Conservation (phyloP, 2,113 vertebrate species). For the Cromileptes altivelis region DNA sequence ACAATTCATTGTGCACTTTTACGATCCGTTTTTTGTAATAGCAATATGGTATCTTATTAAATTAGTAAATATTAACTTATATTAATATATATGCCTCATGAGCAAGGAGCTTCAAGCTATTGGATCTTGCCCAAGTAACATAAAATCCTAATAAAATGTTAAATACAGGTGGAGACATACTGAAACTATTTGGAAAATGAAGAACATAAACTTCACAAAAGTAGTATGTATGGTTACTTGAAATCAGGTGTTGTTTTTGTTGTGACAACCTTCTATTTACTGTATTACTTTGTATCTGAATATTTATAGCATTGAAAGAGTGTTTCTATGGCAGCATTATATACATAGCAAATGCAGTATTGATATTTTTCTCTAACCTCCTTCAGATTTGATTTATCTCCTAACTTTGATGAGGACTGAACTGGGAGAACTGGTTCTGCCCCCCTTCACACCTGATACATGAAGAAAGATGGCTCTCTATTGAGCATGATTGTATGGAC, state of each 20-base stretch:
- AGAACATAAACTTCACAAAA: background rate
- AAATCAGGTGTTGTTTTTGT: background rate
- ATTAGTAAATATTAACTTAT: background rate
- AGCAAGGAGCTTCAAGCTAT: background rate
- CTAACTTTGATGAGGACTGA: conserved; percentile 35
- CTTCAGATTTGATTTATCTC: conserved; percentile 36
- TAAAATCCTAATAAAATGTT: no score
- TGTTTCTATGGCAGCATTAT: background rate
- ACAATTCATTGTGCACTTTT: no score
- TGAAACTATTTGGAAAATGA: background rate
- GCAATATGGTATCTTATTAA: no score
- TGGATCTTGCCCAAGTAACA: background rate
- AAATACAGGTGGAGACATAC: background rate
- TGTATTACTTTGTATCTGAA: background rate
- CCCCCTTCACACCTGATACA: conserved; percentile 43
- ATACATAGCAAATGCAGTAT: background rate
- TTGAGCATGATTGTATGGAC: conserved; percentile 45
- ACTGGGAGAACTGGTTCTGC: conserved; percentile 6
- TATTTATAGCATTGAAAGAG: background rate
- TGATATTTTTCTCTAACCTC: conserved; percentile 15
- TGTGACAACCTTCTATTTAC: background rate
- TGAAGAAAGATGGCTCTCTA: conserved; percentile 55
- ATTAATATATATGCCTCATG: background rate
- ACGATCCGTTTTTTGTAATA: no score
- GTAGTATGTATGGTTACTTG: background rate